These are phyloP conservation scores for Tetranychus truncatus DNA, from an alignment of 2,888 invertebrate species.

Conservation along the genomic window DNA sequence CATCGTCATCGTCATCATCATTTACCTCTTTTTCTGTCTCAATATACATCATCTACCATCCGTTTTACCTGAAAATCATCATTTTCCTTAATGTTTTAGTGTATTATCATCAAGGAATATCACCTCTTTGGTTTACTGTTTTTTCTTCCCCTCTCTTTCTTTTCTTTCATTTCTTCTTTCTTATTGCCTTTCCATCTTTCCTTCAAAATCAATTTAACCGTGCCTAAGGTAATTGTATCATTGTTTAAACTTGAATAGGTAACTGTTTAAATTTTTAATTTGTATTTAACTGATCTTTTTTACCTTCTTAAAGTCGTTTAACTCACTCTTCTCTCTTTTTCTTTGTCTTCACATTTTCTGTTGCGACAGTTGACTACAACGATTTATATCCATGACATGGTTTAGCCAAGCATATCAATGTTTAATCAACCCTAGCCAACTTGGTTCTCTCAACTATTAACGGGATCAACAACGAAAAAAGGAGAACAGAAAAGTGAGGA, in stretches of 20 bases:
- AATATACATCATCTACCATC: not conserved
- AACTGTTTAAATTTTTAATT: not conserved
- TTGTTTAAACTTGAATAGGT: not conserved
- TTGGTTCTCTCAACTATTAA: not conserved
- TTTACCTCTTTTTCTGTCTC: not conserved
- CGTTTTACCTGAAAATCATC: not conserved
- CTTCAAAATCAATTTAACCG: slow-evolving; percentile 2
- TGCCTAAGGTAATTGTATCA: not conserved
- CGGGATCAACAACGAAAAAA: not conserved
- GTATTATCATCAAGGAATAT: not conserved
- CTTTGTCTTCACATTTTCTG: not conserved
- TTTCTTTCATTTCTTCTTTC: slow-evolving; percentile 8
- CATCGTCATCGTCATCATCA: not conserved
- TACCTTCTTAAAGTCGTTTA: not conserved
- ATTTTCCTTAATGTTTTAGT: not conserved
- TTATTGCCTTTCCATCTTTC: slow-evolving; percentile 2
- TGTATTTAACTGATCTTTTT: not conserved
- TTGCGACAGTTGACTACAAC: slow-evolving; percentile 1
- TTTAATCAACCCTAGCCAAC: not conserved
- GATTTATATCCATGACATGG: slow-evolving; percentile 1
- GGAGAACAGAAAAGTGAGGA: not conserved
- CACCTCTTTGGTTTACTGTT: not conserved
- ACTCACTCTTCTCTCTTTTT: not conserved
- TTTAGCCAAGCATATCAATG: not conserved
- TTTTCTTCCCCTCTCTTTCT: not conserved